Percentiles rank a stretch among this genome's conserved stretches.
phyloP scores from a whole-genome alignment of 2,113 vertebrate genomes.

The Equus przewalskii region DNA sequence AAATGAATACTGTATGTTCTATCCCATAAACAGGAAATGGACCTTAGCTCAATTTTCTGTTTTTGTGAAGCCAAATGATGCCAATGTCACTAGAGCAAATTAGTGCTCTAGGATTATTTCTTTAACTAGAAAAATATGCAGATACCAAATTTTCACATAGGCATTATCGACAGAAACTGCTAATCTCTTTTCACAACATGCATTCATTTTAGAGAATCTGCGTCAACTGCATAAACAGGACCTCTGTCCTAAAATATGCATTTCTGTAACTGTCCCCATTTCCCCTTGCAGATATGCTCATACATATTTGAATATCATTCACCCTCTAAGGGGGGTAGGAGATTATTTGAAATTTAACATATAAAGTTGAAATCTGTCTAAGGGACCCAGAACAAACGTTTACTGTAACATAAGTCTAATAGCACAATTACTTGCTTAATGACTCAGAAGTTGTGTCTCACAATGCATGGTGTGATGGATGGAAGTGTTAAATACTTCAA shows the following conservation, averaged over 20 bases:
- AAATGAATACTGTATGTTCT: not conserved
- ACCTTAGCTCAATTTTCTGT: not conserved
- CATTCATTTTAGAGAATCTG: not conserved
- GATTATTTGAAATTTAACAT: slow-evolving; percentile 11
- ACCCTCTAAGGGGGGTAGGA: not conserved
- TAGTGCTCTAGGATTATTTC: slow-evolving; percentile 51
- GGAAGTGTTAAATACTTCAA: not conserved
- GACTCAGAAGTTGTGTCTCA: slow-evolving; percentile 14
- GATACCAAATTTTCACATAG: slow-evolving; percentile 42
- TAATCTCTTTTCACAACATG: not conserved
- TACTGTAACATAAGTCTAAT: not conserved
- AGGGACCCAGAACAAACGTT: slow-evolving; percentile 31
- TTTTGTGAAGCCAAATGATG: slow-evolving; percentile 20
- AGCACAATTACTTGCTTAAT: slow-evolving; percentile 67
- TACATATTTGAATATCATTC: not conserved
- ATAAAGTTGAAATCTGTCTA: not conserved
- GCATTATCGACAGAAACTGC: not conserved
- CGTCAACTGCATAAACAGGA: not conserved
- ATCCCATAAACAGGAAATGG: slow-evolving; percentile 44
- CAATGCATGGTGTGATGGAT: not conserved
- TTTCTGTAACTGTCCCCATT: not conserved
- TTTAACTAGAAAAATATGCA: slow-evolving; percentile 74
- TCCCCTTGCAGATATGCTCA: not conserved
- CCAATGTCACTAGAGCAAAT: slow-evolving; percentile 56
- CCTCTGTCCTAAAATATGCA: not conserved